These are phyloP conservation scores for Mythimna impura DNA, from an alignment of 2,888 invertebrate genomes.

Conservation along the genomic window DNA sequence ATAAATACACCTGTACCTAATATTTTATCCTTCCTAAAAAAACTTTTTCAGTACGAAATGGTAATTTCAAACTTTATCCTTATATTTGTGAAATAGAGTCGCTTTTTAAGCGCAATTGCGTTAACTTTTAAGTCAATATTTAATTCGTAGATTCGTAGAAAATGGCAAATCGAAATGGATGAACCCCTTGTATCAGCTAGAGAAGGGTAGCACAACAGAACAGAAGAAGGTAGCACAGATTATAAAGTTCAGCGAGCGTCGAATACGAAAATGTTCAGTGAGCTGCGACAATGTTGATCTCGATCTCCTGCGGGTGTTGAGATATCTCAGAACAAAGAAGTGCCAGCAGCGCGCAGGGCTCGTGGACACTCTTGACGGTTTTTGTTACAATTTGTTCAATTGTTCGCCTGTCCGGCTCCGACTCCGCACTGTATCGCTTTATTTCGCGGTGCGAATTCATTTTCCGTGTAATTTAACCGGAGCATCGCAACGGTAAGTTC, in stretches of 20 bases:
- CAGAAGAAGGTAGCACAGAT: not conserved
- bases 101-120: not conserved
- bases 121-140: not conserved
- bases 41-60: no score
- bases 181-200: not conserved
- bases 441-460: constrained; percentile 67
- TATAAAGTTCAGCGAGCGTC: not conserved
- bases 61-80: no score
- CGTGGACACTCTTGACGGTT: constrained; percentile 69
- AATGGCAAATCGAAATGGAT: not conserved
- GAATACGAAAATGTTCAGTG: not conserved
- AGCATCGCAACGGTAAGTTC: constrained; percentile 70
- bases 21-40: no score
- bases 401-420: constrained; percentile 70
- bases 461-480: constrained; percentile 68
- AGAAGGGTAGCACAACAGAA: not conserved
- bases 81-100: not conserved
- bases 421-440: constrained; percentile 65
- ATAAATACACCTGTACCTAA: no score
- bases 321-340: constrained; percentile 37
- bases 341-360: constrained; percentile 48
- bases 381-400: constrained; percentile 78
- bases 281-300: not conserved
- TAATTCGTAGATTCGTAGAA: not conserved
- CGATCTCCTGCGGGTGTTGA: constrained; percentile 7